A percentile compares a stretch with the other conserved stretches of the same genome.
Conservation (phyloP, 2,888 invertebrate species). For the Hedya salicella region DNA sequence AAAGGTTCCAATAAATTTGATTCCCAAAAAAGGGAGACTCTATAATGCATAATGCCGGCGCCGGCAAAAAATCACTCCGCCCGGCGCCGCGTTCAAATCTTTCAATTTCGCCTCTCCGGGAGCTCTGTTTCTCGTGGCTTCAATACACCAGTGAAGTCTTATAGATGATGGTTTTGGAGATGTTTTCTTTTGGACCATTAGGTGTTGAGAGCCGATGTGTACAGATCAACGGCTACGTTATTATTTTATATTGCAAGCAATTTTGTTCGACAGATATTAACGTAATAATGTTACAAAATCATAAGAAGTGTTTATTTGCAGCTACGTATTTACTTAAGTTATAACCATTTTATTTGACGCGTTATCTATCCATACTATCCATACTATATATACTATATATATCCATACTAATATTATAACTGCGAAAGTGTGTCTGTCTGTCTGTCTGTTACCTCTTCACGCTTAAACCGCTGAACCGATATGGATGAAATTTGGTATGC, state of each 20-base stretch:
- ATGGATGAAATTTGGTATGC: too few relatives aligned
- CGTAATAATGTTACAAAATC: too few relatives aligned
- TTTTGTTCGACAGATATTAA: neutral
- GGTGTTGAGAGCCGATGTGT: neutral
- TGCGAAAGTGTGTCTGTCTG: too few relatives aligned
- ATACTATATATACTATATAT: too few relatives aligned
- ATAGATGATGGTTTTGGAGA: conserved; percentile 20
- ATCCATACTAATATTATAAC: too few relatives aligned
- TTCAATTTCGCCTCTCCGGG: conserved; percentile 24
- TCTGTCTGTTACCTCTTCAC: too few relatives aligned
- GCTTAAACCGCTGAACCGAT: too few relatives aligned
- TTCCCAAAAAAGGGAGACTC: conserved; percentile 11
- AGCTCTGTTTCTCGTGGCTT: conserved; percentile 6
- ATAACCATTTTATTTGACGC: too few relatives aligned
- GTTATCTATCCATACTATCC: too few relatives aligned
- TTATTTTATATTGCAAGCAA: neutral
- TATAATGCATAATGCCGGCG: conserved; percentile 16
- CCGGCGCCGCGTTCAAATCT: conserved; percentile 20
- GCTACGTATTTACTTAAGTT: too few relatives aligned
- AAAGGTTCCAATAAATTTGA: conserved; percentile 36
- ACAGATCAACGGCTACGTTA: neutral
- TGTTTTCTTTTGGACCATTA: conserved; percentile 17
- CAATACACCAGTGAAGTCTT: conserved; percentile 20
- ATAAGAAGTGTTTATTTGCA: too few relatives aligned
- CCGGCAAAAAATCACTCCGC: conserved; percentile 20